These are phyloP conservation scores for Hemistola chrysoprasaria DNA, from an alignment of 2,888 invertebrate species.

Conservation along the genomic window DNA sequence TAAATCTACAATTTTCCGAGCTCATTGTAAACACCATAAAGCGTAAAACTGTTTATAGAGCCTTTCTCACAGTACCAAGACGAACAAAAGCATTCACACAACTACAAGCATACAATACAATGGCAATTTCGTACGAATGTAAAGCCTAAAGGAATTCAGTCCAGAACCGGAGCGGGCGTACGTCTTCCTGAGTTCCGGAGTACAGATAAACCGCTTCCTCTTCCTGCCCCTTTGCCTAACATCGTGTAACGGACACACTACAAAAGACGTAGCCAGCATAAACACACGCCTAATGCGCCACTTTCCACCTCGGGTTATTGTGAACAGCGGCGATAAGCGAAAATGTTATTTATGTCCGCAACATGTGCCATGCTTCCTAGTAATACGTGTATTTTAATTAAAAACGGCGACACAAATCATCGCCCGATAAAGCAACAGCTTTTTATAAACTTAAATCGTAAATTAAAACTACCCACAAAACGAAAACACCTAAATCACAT, in stretches of 20 bases:
- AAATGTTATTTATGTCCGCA: conserved; percentile 25
- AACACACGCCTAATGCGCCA: conserved; percentile 53
- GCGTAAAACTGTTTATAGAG: conserved; percentile 20
- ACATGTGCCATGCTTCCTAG: conserved; percentile 8
- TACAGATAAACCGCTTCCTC: conserved; percentile 78
- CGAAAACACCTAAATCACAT: conserved; percentile 19
- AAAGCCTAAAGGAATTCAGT: conserved; percentile 69
- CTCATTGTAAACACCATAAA: conserved; percentile 15
- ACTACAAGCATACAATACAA: conserved; percentile 36
- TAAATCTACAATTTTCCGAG: too few species aligned
- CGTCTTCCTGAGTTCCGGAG: conserved; percentile 77
- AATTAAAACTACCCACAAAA: conserved; percentile 20
- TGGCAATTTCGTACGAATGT: conserved; percentile 59
- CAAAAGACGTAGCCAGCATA: conserved; percentile 66
- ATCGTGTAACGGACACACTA: conserved; percentile 70
- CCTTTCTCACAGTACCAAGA: conserved; percentile 22
- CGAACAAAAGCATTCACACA: conserved; percentile 30
- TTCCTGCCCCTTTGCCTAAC: conserved; percentile 78
- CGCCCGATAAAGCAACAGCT: conserved; percentile 8
- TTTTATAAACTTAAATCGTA: conserved; percentile 22
- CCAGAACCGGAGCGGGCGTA: conserved; percentile 56
- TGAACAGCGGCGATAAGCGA: conserved; percentile 30
- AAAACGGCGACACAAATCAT: conserved; percentile 21
- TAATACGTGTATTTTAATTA: conserved; percentile 15
- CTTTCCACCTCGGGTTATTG: conserved; percentile 47